Evolutionary conservation across 1,140 invertebrate species (phyloP), one percentile per base, ranked within the genome.

Genomic region (Saccostrea glomerata): DNA sequence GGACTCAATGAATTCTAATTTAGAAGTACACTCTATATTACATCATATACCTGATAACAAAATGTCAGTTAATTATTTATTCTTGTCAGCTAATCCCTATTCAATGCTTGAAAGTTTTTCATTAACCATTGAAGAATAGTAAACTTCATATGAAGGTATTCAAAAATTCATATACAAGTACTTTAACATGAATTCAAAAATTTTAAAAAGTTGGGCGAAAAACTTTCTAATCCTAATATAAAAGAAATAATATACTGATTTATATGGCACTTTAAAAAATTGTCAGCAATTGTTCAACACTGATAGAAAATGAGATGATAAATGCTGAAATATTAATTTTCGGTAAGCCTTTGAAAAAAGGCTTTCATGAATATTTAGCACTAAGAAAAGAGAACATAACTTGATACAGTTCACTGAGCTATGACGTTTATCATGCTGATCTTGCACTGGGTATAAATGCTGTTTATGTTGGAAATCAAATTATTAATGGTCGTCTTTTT

Each of bases 31-130:
- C 36, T 73, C 6, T 73, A 11, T 77, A 47, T 47, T 13, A 25
- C 4, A 30, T 77, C 25, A 77, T 77, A 11, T 77, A 77, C 25
- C 30, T 30, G 25, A 30, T 12, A 36, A 77, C 25, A 20, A 63
- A 77, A 77, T 77, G 23, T 77, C 70, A 77, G 70, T 77, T 30
- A 77, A 77, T 30, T 77, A 77, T 77, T 77, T 25, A 77, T 25
- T 30, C 25, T 17, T 63, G 23, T 73, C 66, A 73, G 66, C n/a
- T 73, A 73, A 23, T 73, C 12, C 23, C 11, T 30, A 73, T 23
- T 60, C 20, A 4, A 4, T 15, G 58, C 13, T 60, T 60, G 58
- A n/a, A 63, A 63, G 58, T 63, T 63, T 63, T 63, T 20, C 17
- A 63, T 63, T 17, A 20, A 6, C 58, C 58, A 63, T 47, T 5